A percentile compares a stretch with the other conserved stretches of the same genome.
Evolutionary conservation across 2,797 vertebrate species (phyloP).

Genomic region (Loriculus beryllinus): DNA sequence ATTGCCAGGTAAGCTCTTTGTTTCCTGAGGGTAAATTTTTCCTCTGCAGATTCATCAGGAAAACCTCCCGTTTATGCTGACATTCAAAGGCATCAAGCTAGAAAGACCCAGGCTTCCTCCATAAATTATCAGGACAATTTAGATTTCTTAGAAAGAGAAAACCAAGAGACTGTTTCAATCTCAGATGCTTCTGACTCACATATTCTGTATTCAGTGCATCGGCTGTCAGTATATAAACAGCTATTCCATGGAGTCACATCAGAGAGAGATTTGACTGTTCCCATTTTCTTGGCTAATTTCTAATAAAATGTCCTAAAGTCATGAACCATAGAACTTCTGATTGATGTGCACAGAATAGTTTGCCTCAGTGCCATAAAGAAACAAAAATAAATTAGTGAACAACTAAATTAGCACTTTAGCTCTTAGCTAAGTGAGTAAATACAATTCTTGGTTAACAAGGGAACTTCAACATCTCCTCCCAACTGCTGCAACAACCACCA

Average conservation of each 20-base stretch:
- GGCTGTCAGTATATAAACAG: neutral
- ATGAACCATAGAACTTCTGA: neutral
- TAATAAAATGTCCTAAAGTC: neutral
- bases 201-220: neutral
- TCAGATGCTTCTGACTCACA: neutral
- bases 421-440: neutral
- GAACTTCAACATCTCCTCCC: neutral
- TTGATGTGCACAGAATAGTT: neutral
- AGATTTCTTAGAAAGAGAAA: neutral
- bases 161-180: neutral
- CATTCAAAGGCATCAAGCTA: neutral
- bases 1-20: neutral
- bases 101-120: neutral
- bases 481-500: neutral
- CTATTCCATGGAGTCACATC: neutral
- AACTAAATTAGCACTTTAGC: neutral
- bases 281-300: neutral
- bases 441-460: neutral
- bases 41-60: neutral
- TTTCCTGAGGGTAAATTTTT: neutral
- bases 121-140: neutral
- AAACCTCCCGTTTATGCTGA: neutral
- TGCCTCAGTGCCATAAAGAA: neutral
- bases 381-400: neutral
- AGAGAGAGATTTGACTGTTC: neutral